Base-by-base conservation (phyloP, 2,797 vertebrate species). In the Crocidura indochinensis region DNA sequence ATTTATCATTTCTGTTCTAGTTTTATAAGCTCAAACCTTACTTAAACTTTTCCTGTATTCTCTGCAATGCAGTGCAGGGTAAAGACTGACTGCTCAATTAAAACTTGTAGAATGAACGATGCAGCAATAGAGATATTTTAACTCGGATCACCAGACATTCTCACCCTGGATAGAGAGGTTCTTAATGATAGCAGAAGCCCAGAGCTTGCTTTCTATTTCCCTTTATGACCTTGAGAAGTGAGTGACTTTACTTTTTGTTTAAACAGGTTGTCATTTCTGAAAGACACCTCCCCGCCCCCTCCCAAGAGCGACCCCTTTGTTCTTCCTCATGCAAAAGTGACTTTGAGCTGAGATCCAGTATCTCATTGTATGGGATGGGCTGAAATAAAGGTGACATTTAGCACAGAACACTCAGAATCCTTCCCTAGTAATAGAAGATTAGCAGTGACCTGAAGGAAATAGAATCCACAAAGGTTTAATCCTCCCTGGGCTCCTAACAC, bases 1-100 rank as follows among this genome's bases (percentile, higher is more conserved):
- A 26, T 53, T 26, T 53, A 27, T 80, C 68, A 44, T 15, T 80
- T 90, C 74, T 87, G 75, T 73, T 71, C 80, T 85, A 24, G 82
- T 71, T 86, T 90, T 94, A 51, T 93, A 84, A 79, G 88, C 64
- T 94, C 78, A 62, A 14, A 10, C 24, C 29, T 0, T n/a, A 12
- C 29, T 0, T n/a, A 12, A 74, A 67, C 76, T 68, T 19, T 20
- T 8, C 47, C 11, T 73, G 68, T 80, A n/a, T 65, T 44, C 53
- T 82, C 56, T 12, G n/a, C 6, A 20, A 79, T 67, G n/a, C 75
- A 73, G 83, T 90, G 88, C 92, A 83, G 74, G 38, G 68, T 62
- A 22, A 67, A 88, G 27, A 86, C 72, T 26, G 79, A 79, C 80
- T 92, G 92, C 80, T 95, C 87, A 95, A 71, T 93, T 91, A 95